phyloP scores from a whole-genome alignment of 1,140 invertebrate species.

The Ectropis grisescens region DNA sequence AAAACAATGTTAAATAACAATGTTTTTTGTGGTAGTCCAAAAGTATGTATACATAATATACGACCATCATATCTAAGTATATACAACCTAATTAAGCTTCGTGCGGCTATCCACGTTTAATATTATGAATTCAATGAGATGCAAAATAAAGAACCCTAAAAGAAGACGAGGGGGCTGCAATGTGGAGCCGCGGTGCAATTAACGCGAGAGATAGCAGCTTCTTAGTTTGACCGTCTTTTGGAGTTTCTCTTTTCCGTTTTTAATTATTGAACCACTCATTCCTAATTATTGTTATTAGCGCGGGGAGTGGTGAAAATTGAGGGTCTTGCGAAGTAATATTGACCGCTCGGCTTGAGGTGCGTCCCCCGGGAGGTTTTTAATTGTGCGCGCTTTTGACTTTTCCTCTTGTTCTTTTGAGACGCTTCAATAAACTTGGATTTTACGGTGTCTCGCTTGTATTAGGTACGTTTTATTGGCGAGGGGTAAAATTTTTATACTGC shows the following conservation, averaged over 20 bases:
- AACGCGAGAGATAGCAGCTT: slow-evolving; percentile 24
- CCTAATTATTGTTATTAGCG: slow-evolving; percentile 72
- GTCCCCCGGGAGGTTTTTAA: slow-evolving; percentile 59
- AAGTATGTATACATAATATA: slow-evolving; percentile 1
- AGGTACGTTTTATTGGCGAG: slow-evolving; percentile 30
- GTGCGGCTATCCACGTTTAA: too few species aligned
- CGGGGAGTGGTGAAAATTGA: slow-evolving; percentile 66
- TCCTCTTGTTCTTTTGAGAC: slow-evolving; percentile 60
- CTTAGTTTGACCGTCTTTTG: slow-evolving; percentile 45
- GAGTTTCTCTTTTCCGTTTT: slow-evolving; percentile 70
- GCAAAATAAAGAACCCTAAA: neutral
- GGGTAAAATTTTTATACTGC: slow-evolving; percentile 5
- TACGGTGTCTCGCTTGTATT: slow-evolving; percentile 45
- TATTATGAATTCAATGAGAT: neutral
- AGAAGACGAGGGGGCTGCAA: slow-evolving; percentile 25
- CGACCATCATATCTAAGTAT: neutral
- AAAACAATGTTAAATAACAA: too few species aligned
- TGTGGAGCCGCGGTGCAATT: neutral
- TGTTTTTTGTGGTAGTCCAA: too few species aligned
- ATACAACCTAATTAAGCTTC: neutral
- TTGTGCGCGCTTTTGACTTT: slow-evolving; percentile 63
- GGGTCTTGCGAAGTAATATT: slow-evolving; percentile 58
- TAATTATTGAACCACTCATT: slow-evolving; percentile 73
- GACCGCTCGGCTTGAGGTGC: slow-evolving; percentile 56
- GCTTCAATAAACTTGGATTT: slow-evolving; percentile 63